Base-by-base conservation (phyloP, 2,113 vertebrate genomes). In the Ictidomys tridecemlineatus region DNA sequence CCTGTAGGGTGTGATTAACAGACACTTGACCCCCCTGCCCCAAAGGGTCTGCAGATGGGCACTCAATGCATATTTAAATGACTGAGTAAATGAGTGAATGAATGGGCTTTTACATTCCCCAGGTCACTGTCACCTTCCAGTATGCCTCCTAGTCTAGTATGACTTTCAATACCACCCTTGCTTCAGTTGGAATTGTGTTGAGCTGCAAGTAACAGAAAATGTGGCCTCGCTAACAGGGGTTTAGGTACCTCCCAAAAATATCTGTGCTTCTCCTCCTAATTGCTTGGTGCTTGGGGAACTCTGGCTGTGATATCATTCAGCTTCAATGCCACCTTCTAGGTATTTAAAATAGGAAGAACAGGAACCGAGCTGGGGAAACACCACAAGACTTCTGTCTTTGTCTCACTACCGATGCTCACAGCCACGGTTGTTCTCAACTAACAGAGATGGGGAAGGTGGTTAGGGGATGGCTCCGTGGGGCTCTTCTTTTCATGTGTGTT, bases 401-500 rank as follows among this genome's bases (percentile, higher is more conserved):
- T 2, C 2, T 53, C 67, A 20, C 39, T 45, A 0, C 8, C 8
- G 32, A 20, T 74, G 37, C 11, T 80, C 37, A 51, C 24, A 34
- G 80, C n/a, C n/a, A 16, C 34, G 8, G 3, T 5, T 34, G 45
- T 39, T 17, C 20, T 24, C 67, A 51, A 9, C 30, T 5, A 5
- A 14, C 22, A 5, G 17, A 37, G 4, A 17, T 0, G 8, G 4
- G 2, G 14, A n/a, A 58, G 48, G 22, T 18, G 39, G 20, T 4
- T 58, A 26, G 83, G 13, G 61, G n/a, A 3, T 76, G 8, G 26
- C 39, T 82, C 20, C 22, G 12, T 14, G 20, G 7, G 73, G 13
- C 12, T 0, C 2, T 11, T 72, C 18, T 77, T 37, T 72, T 70
- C 63, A 37, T 34, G 28, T 5, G 5, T 20, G 16, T 20, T 48